A percentile compares a stretch with the other conserved stretches of the same genome.
Conservation (phyloP, 2,797 vertebrate species). For the Acanthurus lineatus region DNA sequence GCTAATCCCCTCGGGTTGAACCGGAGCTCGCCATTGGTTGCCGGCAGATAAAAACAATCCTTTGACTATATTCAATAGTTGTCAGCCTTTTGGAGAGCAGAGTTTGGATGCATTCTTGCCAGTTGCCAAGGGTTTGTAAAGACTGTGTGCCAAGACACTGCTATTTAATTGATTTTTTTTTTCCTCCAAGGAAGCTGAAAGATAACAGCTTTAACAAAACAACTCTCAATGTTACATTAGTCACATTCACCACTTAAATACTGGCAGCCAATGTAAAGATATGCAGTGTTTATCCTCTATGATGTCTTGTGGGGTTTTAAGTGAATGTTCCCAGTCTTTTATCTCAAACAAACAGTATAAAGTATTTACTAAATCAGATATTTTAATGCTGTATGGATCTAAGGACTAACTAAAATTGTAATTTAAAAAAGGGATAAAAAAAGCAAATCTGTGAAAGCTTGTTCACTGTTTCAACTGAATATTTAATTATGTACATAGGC, state of each 20-base stretch:
- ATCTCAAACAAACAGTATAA: not conserved
- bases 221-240: conserved; percentile 26
- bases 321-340: not conserved
- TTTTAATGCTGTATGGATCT: not conserved
- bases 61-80: conserved; percentile 72
- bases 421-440: not conserved
- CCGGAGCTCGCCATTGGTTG: conserved; percentile 56
- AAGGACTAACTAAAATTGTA: not conserved
- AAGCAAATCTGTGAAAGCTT: not conserved
- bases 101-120: conserved; percentile 66
- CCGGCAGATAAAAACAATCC: conserved; percentile 73
- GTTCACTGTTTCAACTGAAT: conserved; percentile 37
- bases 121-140: conserved; percentile 72
- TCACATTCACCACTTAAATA: conserved; percentile 13
- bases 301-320: not conserved
- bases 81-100: conserved; percentile 58
- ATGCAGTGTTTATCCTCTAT: conserved; percentile 3
- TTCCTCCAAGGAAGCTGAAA: conserved; percentile 21
- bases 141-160: conserved; percentile 56
- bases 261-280: not conserved
- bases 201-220: conserved; percentile 36
- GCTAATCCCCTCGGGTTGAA: conserved; percentile 58
- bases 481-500: conserved; percentile 66
- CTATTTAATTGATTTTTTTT: conserved; percentile 62
- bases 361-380: not conserved